Evolutionary conservation across 2,113 vertebrate species (phyloP).

Genomic region (Hippocampus zosterae): DNA sequence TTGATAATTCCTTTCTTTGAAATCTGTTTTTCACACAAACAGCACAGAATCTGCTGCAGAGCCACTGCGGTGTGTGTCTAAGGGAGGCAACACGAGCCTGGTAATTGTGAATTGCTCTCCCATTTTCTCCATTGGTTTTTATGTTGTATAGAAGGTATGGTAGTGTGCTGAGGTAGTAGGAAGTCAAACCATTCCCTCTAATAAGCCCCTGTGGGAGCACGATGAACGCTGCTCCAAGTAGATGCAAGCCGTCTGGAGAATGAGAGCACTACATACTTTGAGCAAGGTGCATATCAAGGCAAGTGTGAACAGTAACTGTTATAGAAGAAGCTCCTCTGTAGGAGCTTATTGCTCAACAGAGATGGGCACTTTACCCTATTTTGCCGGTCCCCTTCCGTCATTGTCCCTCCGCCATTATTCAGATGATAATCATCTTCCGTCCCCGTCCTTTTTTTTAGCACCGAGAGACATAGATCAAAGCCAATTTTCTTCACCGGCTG

Average conservation of each 20-base stretch:
- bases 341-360: constrained; percentile 39
- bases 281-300: constrained; percentile 39
- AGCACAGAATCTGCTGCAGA: constrained; percentile 42
- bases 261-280: constrained; percentile 47
- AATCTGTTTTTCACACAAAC: constrained; percentile 40
- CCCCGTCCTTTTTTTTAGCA: too few relatives aligned
- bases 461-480: too few relatives aligned
- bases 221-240: constrained; percentile 65
- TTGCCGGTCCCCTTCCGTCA: too few relatives aligned
- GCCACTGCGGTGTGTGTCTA: constrained; percentile 47
- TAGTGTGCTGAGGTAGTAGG: constrained; percentile 51
- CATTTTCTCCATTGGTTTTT: constrained; percentile 43
- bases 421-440: too few relatives aligned
- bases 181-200: constrained; percentile 68
- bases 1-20: constrained; percentile 23
- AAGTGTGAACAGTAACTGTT: constrained; percentile 53
- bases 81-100: constrained; percentile 44
- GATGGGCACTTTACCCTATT: too few relatives aligned
- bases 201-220: constrained; percentile 79
- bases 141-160: constrained; percentile 34
- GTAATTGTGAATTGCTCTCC: constrained; percentile 51
- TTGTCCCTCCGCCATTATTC: too few relatives aligned
- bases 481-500: too few relatives aligned
- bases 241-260: constrained; percentile 68
- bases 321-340: constrained; percentile 30